Percentiles rank a stretch among this genome's conserved stretches.
phyloP scores from a whole-genome alignment of 2,888 invertebrate genomes.

The Microctonus hyperodae region DNA sequence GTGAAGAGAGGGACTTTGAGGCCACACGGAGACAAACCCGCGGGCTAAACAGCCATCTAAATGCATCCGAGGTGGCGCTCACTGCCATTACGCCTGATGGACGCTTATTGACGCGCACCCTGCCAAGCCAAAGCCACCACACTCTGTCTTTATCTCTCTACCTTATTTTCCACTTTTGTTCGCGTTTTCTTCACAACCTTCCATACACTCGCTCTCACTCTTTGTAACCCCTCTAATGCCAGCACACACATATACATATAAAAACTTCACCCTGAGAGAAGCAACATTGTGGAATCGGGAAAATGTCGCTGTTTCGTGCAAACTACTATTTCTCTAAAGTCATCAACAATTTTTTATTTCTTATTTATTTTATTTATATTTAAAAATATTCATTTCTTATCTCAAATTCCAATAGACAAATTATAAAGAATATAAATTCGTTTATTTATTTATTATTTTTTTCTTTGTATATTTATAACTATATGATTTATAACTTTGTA shows the following conservation, averaged over 20 bases:
- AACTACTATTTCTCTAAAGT: slow-evolving; percentile 27
- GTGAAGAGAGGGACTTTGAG: slow-evolving; percentile 44
- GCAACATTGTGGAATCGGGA: slow-evolving; percentile 39
- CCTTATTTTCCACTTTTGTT: slow-evolving; percentile 40
- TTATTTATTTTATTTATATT: background rate
- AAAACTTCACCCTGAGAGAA: slow-evolving; percentile 34
- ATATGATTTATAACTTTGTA: too few species aligned
- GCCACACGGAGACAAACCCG: slow-evolving; percentile 60
- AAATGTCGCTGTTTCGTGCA: slow-evolving; percentile 40
- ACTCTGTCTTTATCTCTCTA: slow-evolving; percentile 13
- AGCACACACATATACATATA: too few species aligned
- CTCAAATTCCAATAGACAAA: too few species aligned
- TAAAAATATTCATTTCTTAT: too few species aligned
- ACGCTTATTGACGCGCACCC: slow-evolving; percentile 64
- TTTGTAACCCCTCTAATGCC: slow-evolving; percentile 33
- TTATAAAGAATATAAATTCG: too few species aligned
- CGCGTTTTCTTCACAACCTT: slow-evolving; percentile 44
- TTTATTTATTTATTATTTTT: too few species aligned
- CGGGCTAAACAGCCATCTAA: slow-evolving; percentile 64
- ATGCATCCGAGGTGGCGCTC: slow-evolving; percentile 64
- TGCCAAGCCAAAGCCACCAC: slow-evolving; percentile 46
- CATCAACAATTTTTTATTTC: slow-evolving; percentile 17
- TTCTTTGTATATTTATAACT: too few species aligned
- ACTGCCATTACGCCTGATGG: slow-evolving; percentile 64
- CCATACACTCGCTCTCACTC: slow-evolving; percentile 42